Percentiles rank a stretch among this genome's conserved stretches.
Evolutionary conservation across 2,888 invertebrate genomes (phyloP).

Genomic region (Hemaris fuciformis): DNA sequence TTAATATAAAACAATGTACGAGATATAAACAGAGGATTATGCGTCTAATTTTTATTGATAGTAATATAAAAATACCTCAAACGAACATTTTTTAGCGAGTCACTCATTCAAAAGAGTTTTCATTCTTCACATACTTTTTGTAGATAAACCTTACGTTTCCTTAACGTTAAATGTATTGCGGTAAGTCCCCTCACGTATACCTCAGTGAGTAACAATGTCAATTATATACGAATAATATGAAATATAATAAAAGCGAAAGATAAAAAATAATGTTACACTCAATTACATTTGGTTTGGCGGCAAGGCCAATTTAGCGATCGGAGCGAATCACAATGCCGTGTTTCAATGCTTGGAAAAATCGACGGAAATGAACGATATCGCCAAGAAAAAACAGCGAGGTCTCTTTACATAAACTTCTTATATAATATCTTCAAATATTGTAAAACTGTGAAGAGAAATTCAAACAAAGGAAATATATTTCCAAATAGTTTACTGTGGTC

Average conservation of each 20-base stretch:
- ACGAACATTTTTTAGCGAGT: no score
- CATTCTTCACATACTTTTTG: no score
- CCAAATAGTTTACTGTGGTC: no score
- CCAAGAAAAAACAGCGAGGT: not conserved
- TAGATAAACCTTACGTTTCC: no score
- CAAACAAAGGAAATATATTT: not conserved
- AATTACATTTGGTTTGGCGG: conserved; percentile 14
- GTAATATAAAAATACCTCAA: no score
- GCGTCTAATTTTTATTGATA: not conserved
- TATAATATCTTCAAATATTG: not conserved
- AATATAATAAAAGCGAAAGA: conserved; percentile 4
- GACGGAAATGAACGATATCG: conserved; percentile 5
- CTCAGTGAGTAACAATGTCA: not conserved
- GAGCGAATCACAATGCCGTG: conserved; percentile 17
- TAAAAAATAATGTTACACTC: conserved; percentile 13
- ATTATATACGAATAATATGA: not conserved
- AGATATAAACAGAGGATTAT: not conserved
- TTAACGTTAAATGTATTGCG: not conserved
- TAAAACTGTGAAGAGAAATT: not conserved
- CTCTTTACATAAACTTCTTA: not conserved
- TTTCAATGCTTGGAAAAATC: conserved; percentile 15
- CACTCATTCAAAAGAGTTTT: no score
- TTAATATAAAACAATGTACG: not conserved
- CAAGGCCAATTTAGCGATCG: conserved; percentile 16
- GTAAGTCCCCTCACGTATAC: not conserved